Evolutionary conservation across 2,113 vertebrate species (phyloP).

Genomic region (Crotophaga sulcirostris): DNA sequence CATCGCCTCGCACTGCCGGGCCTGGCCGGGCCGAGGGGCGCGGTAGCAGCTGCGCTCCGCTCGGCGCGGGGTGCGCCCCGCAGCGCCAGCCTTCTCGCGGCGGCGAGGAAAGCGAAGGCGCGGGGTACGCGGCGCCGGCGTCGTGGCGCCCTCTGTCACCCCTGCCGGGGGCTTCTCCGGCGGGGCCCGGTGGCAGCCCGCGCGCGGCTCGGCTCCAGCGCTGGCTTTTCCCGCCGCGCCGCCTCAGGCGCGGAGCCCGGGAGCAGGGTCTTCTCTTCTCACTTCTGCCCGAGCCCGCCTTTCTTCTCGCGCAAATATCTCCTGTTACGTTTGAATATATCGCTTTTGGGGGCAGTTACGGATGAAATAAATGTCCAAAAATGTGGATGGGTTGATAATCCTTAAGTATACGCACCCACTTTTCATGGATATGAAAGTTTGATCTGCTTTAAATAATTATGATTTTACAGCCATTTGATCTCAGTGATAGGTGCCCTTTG

Average conservation of each 20-base stretch:
- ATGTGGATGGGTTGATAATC: neutral
- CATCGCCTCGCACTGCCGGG: neutral
- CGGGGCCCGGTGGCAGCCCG: too few relatives aligned
- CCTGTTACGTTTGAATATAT: neutral
- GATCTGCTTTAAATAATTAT: neutral
- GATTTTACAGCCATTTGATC: neutral
- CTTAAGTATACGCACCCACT: fast-evolving
- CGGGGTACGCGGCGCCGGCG: neutral
- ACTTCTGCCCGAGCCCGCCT: too few relatives aligned
- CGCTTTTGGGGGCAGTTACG: fast-evolving
- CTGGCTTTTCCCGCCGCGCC: too few relatives aligned
- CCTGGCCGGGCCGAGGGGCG: too few relatives aligned
- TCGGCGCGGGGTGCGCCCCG: neutral
- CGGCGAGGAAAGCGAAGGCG: neutral
- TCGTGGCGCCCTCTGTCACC: neutral
- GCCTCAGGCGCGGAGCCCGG: too few relatives aligned
- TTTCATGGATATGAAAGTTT: neutral
- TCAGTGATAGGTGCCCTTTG: neutral
- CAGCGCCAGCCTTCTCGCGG: neutral
- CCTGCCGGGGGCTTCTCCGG: too few relatives aligned
- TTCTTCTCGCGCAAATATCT: neutral
- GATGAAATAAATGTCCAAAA: neutral
- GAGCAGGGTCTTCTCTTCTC: too few relatives aligned
- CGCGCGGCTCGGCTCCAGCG: too few relatives aligned
- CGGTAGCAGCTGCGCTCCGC: neutral